Percentiles rank a stretch among this genome's conserved stretches.
Conservation (phyloP, 2,888 invertebrate species). For the Augiades crinisus region DNA sequence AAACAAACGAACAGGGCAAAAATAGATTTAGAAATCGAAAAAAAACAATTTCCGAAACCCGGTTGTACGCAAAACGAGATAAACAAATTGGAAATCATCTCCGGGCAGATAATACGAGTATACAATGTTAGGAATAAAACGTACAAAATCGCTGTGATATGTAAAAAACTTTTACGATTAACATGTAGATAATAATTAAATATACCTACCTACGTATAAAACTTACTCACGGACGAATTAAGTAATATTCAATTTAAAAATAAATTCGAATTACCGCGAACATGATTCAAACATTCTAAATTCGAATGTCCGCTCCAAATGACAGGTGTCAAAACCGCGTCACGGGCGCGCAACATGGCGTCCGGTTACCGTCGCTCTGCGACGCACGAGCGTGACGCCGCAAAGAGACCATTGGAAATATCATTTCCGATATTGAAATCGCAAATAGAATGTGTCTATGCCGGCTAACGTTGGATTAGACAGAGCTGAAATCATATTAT, state of each 20-base stretch:
- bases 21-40: too few relatives aligned
- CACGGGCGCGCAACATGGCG: constrained; percentile 70
- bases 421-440: constrained; percentile 69
- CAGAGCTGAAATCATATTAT: neutral
- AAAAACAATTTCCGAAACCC: too few relatives aligned
- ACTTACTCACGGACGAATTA: too few relatives aligned
- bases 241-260: constrained; percentile 23
- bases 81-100: too few relatives aligned
- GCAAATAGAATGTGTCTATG: constrained; percentile 41
- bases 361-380: constrained; percentile 74
- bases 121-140: too few relatives aligned
- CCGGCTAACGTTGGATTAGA: neutral
- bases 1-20: too few relatives aligned
- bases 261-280: constrained; percentile 33
- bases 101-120: too few relatives aligned
- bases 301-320: constrained; percentile 68
- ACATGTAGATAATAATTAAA: too few relatives aligned
- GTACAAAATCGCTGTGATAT: too few relatives aligned
- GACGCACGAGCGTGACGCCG: constrained; percentile 54
- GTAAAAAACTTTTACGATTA: too few relatives aligned
- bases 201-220: too few relatives aligned
- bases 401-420: constrained; percentile 64
- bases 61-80: too few relatives aligned
- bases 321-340: constrained; percentile 79
- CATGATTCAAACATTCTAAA: constrained; percentile 68